phyloP scores from a whole-genome alignment of 2,797 vertebrate genomes.

The Amblyopsis hoosieri region DNA sequence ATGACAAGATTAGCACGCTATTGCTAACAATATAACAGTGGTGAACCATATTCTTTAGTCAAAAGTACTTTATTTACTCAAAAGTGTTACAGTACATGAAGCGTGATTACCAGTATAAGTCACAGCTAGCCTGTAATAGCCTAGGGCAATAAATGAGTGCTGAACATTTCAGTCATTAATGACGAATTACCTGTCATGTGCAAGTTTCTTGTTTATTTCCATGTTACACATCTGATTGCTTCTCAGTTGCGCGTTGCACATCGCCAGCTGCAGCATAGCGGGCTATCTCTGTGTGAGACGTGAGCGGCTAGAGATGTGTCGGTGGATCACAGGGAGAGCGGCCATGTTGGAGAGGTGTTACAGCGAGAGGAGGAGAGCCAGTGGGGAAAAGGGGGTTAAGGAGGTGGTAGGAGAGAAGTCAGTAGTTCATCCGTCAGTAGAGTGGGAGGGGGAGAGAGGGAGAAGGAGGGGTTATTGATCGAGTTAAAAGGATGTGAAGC shows the following conservation, averaged over 20 bases:
- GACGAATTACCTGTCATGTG: conserved; percentile 57
- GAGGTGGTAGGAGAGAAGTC: neutral
- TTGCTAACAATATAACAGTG: conserved; percentile 3
- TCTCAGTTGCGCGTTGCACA: conserved; percentile 63
- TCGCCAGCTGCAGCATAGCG: conserved; percentile 64
- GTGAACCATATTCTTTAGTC: conserved; percentile 17
- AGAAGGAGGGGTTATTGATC: neutral
- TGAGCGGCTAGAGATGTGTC: conserved; percentile 57
- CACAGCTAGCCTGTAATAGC: conserved; percentile 14
- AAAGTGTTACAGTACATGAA: neutral
- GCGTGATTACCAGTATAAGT: neutral
- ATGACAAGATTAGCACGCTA: conserved; percentile 12
- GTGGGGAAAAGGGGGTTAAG: neutral
- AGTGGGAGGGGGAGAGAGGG: neutral
- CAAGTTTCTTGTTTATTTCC: conserved; percentile 60
- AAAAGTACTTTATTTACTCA: neutral
- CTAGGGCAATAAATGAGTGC: conserved; percentile 28
- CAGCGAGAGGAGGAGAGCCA: conserved; percentile 2
- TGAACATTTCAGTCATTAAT: conserved; percentile 53
- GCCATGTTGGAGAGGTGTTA: conserved; percentile 40
- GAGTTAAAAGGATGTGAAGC: too few species aligned
- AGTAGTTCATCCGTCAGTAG: too few species aligned
- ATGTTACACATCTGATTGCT: conserved; percentile 67
- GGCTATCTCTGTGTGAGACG: conserved; percentile 55
- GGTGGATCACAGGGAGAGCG: conserved; percentile 44